These are phyloP conservation scores for Rhysida immarginata DNA, from an alignment of 1,140 invertebrate genomes.

Conservation along the genomic window DNA sequence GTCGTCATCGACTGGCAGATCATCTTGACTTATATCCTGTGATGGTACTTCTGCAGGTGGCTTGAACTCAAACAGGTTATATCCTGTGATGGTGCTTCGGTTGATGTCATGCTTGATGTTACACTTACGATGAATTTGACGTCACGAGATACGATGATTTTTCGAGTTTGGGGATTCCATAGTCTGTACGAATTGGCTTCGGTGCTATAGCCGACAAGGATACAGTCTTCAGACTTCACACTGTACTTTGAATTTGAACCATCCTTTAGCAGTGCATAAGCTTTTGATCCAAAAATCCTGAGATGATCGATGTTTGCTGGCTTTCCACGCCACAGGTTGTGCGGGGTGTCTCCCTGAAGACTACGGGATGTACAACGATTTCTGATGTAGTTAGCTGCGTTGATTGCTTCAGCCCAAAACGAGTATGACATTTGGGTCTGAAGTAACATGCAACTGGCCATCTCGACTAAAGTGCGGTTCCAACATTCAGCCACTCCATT, in stretches of 20 bases:
- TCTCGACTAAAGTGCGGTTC: background rate
- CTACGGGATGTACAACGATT: slow-evolving; percentile 3
- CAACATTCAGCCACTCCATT: background rate
- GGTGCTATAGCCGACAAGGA: too few species aligned
- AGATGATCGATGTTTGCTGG: background rate
- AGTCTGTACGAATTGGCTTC: too few species aligned
- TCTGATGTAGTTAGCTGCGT: slow-evolving; percentile 14
- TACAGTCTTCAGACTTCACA: too few species aligned
- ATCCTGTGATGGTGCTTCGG: background rate
- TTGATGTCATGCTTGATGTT: background rate
- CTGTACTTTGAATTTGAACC: too few species aligned
- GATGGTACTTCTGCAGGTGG: background rate
- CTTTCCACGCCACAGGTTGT: background rate
- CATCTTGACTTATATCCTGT: background rate
- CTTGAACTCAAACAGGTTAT: background rate
- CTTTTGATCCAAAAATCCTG: background rate
- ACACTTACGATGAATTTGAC: background rate
- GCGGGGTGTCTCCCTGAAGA: background rate
- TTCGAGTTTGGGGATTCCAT: too few species aligned
- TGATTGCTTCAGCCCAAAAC: slow-evolving; percentile 19
- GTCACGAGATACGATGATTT: too few species aligned
- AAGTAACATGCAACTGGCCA: slow-evolving; percentile 15
- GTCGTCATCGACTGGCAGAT: background rate
- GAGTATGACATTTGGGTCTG: slow-evolving; percentile 15
- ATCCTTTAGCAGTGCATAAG: background rate